Percentiles rank a stretch among this genome's conserved stretches.
These are phyloP conservation scores for Gila orcuttii DNA, from an alignment of 2,113 vertebrate genomes.

Conservation along the genomic window DNA sequence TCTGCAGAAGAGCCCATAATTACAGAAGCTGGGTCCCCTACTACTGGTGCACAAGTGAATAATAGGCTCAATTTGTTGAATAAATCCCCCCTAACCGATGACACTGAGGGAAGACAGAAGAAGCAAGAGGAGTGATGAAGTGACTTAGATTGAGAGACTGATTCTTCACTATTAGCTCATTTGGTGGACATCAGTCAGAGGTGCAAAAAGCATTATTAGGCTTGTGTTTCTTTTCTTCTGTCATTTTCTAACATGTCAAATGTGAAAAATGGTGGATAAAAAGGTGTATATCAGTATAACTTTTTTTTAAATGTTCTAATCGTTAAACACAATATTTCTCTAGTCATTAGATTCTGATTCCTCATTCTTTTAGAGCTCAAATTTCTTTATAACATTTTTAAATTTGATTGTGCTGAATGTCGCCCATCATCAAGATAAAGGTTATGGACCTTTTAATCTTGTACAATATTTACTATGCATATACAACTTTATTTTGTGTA, in stretches of 20 bases:
- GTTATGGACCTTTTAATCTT: too few species aligned
- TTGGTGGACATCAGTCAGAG: neutral
- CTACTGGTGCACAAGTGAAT: constrained; percentile 22
- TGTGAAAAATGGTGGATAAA: neutral
- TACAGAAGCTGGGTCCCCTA: constrained; percentile 28
- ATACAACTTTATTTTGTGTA: too few species aligned
- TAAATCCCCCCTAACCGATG: constrained; percentile 1
- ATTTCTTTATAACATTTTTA: too few species aligned
- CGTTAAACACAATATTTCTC: too few species aligned
- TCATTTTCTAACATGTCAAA: neutral
- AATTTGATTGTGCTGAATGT: too few species aligned
- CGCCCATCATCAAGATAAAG: too few species aligned
- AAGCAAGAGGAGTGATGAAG: constrained; percentile 8
- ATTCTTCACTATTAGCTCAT: neutral
- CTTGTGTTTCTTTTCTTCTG: neutral
- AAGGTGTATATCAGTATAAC: too few species aligned
- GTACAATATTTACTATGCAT: too few species aligned
- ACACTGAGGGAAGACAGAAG: neutral
- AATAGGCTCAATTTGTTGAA: constrained; percentile 28
- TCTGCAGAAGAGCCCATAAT: constrained; percentile 27
- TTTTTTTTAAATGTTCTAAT: too few species aligned
- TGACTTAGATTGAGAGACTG: constrained; percentile 24
- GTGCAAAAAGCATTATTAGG: neutral
- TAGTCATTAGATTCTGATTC: too few species aligned
- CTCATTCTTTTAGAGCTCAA: too few species aligned